Evolutionary conservation across 2,888 invertebrate genomes (phyloP).

Genomic region (Bombylius discolor): DNA sequence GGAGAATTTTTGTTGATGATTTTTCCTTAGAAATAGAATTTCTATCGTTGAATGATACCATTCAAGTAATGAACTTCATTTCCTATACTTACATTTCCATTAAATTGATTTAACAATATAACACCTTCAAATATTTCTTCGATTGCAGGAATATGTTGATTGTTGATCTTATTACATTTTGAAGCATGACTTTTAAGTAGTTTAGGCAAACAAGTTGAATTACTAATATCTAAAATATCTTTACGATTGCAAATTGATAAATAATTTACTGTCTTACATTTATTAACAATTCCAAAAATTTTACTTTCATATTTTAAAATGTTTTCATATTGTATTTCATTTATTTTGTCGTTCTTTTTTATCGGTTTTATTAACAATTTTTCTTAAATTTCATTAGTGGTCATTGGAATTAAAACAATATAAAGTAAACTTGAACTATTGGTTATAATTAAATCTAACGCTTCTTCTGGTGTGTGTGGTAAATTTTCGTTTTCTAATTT

Average conservation of each 20-base stretch:
- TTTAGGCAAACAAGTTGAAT: slow-evolving; percentile 1
- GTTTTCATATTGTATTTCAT: not conserved
- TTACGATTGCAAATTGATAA: slow-evolving; percentile 1
- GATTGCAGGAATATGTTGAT: slow-evolving; percentile 3
- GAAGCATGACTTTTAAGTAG: not conserved
- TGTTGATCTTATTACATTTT: slow-evolving; percentile 3
- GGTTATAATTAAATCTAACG: slow-evolving; percentile 4
- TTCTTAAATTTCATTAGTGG: slow-evolving; percentile 2
- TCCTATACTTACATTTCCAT: not conserved
- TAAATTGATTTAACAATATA: not conserved
- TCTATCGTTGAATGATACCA: no score
- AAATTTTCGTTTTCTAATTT: slow-evolving; percentile 4
- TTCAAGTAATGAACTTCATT: not conserved
- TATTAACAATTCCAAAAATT: slow-evolving; percentile 1
- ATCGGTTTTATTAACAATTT: slow-evolving; percentile 1
- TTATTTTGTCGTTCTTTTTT: not conserved
- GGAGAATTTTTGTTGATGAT: no score
- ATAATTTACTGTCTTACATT: slow-evolving; percentile 5
- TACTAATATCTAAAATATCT: slow-evolving; percentile 4
- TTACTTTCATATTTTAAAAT: slow-evolving; percentile 3
- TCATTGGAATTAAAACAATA: slow-evolving; percentile 7
- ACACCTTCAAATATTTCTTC: slow-evolving; percentile 1
- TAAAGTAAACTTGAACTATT: slow-evolving; percentile 3
- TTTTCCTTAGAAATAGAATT: no score
- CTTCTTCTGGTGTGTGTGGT: slow-evolving; percentile 4